phyloP scores from a whole-genome alignment of 2,797 vertebrate species.

The Phoebastria nigripes region DNA sequence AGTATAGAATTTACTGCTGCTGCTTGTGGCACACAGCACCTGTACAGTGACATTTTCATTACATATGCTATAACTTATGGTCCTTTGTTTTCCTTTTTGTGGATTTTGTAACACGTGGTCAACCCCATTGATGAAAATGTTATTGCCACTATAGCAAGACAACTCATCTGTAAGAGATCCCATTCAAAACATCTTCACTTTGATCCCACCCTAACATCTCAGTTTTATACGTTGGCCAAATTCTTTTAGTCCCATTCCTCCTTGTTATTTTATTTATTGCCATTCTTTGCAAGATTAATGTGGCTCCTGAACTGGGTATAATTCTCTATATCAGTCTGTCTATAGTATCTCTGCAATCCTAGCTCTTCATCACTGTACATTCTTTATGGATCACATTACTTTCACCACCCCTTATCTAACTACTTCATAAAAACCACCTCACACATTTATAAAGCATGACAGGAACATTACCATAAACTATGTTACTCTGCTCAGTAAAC shows the following conservation, averaged over 20 bases:
- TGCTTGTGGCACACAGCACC: background rate
- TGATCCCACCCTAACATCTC: background rate
- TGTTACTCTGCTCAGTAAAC: constrained; percentile 9
- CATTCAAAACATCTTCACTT: background rate
- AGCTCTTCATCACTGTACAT: constrained; percentile 9
- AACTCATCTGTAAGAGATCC: background rate
- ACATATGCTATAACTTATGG: background rate
- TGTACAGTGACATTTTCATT: background rate
- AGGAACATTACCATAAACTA: constrained; percentile 42
- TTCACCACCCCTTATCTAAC: constrained; percentile 56
- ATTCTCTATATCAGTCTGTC: constrained; percentile 44
- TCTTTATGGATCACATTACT: constrained; percentile 46
- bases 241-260: background rate
- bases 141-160: background rate
- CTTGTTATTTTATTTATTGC: constrained; percentile 43
- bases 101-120: background rate
- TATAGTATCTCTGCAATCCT: constrained; percentile 17
- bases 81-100: background rate
- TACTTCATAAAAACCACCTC: constrained; percentile 46
- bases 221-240: background rate
- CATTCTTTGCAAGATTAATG: constrained; percentile 35
- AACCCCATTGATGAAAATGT: background rate
- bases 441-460: constrained; percentile 42
- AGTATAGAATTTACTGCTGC: background rate
- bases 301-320: background rate